These are phyloP conservation scores for Saiga tatarica DNA, from an alignment of 2,113 vertebrate species.

Conservation along the genomic window DNA sequence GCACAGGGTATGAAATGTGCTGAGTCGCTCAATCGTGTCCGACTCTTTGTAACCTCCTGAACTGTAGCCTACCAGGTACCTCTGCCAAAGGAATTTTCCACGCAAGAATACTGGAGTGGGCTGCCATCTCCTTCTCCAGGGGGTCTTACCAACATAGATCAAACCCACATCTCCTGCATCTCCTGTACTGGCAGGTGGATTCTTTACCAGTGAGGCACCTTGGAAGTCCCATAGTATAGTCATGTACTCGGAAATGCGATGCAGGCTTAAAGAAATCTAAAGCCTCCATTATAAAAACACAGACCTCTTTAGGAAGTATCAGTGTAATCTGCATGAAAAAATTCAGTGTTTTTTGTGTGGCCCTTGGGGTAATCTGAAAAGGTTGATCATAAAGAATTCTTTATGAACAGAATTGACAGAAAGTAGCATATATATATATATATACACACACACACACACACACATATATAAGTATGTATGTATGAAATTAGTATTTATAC, in stretches of 20 bases:
- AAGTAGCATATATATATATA: background rate
- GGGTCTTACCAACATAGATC: background rate
- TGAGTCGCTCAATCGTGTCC: background rate
- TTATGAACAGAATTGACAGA: slow-evolving; percentile 5
- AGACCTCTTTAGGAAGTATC: background rate
- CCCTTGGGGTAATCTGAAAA: background rate
- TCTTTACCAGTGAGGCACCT: background rate
- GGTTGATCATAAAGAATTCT: background rate
- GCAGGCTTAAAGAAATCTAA: background rate
- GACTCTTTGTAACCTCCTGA: background rate
- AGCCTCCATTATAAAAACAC: background rate
- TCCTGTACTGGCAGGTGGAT: background rate
- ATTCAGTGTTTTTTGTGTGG: background rate
- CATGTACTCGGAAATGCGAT: background rate
- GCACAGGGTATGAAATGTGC: background rate
- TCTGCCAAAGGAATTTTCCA: background rate
- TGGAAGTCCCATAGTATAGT: background rate
- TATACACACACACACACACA: background rate
- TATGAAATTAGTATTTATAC: background rate
- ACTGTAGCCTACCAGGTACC: background rate
- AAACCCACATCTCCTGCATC: background rate
- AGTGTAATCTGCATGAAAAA: background rate
- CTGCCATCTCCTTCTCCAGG: background rate
- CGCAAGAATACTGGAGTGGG: background rate
- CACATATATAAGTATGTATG: background rate